Evolutionary conservation across 2,797 vertebrate species (phyloP), one percentile per base, ranked within the genome.

Genomic region (Agapornis canus): DNA sequence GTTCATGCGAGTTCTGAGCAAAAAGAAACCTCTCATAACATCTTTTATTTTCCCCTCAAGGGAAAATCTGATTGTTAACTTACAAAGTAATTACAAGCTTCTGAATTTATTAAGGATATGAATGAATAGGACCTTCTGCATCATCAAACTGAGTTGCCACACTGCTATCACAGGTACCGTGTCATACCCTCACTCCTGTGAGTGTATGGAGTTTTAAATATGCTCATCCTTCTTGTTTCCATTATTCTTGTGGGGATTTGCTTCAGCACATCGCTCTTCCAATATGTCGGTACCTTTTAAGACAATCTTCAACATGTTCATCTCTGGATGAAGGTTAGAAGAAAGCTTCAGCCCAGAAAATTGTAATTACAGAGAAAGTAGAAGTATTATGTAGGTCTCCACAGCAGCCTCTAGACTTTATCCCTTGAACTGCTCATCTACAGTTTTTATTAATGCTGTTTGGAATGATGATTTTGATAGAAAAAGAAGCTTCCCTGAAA

Each of bases 401-500:
- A 17, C 35, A 85, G 29, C n/a, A 86, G 2, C 51, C 15, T 66
- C 57, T 65, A 1, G 35, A 1, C 56, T 48, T 45, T 76, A 48
- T 23, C n/a, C 21, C 35, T 70, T 89, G 52, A 72, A 85, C 19
- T 78, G 26, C 29, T 91, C 22, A 6, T 35, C 32, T 85, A 11
- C 31, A 77, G 29, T 31, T 87, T 92, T 92, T 90, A 54, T 85
- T 71, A 68, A 66, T 68, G 51, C 48, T 84, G 14, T 52, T 77
- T 78, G 65, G 42, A 86, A 45, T 78, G 1, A 40, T 3, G 22
- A 19, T 43, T 82, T 54, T 57, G 69, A 49, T 59, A 59, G 48
- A 65, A 92, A 43, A 80, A 15, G 13, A 57, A 27, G 37, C 63
- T 77, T 87, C 16, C 13, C 49, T 80, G 26, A 32, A 88, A 70